These are phyloP conservation scores for Aurelia aurita DNA, from an alignment of 30 jellyfish, hydroid and myxozoan species.

Conservation along the genomic window DNA sequence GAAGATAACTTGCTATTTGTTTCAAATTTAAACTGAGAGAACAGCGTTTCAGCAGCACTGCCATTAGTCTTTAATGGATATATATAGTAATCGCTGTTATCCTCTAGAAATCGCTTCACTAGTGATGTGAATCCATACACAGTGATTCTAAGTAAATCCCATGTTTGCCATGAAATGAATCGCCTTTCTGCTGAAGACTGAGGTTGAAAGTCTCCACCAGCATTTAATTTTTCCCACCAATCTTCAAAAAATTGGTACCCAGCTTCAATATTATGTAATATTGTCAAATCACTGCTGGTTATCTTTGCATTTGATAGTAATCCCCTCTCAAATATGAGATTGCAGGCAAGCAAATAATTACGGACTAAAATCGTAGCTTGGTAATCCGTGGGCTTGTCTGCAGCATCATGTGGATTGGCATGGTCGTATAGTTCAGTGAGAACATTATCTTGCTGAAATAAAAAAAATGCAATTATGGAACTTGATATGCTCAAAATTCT, in stretches of 20 bases:
- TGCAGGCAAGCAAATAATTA: conserved; percentile 37
- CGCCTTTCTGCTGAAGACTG: conserved; percentile 33
- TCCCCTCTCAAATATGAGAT: conserved; percentile 38
- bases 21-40: conserved; percentile 43
- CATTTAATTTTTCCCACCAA: conserved; percentile 40
- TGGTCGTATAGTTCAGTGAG: conserved; percentile 26
- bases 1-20: conserved; percentile 28
- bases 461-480: conserved; percentile 22
- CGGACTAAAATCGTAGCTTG: conserved; percentile 32
- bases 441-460: conserved; percentile 39
- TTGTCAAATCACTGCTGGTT: conserved; percentile 20
- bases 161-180: conserved; percentile 48
- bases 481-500: conserved; percentile 5
- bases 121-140: conserved; percentile 46
- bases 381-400: conserved; percentile 35
- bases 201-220: conserved; percentile 51
- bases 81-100: conserved; percentile 5
- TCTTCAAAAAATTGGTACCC: conserved; percentile 37
- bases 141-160: conserved; percentile 37
- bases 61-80: conserved; percentile 39
- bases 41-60: conserved; percentile 39
- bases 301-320: conserved; percentile 29
- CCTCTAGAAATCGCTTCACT: conserved; percentile 25
- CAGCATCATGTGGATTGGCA: conserved; percentile 37
- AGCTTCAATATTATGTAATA: conserved; percentile 21